Percentiles rank a stretch among this genome's conserved stretches.
Conservation (phyloP, 2,797 vertebrate species). For the Anas acuta region DNA sequence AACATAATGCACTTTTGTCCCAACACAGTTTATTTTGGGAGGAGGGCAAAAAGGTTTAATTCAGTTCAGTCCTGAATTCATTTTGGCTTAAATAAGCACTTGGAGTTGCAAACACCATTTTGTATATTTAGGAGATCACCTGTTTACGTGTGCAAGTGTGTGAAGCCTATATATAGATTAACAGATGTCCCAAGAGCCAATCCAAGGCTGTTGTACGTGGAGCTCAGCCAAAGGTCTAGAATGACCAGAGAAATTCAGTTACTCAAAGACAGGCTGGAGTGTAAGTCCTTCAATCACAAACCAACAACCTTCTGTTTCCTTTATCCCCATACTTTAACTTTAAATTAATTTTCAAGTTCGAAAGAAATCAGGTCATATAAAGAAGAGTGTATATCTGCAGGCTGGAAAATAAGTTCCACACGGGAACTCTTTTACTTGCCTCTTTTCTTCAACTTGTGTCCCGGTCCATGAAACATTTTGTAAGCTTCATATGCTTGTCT, state of each 20-base stretch:
- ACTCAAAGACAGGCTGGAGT: not conserved
- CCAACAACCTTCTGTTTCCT: not conserved
- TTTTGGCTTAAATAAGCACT: conserved; percentile 61
- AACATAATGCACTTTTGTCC: not conserved
- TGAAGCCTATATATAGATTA: conserved; percentile 70
- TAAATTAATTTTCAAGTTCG: conserved; percentile 5
- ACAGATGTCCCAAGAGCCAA: conserved; percentile 65
- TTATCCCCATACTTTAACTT: not conserved
- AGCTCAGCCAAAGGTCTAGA: conserved; percentile 54
- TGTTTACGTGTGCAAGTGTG: conserved; percentile 65
- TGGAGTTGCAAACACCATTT: conserved; percentile 49
- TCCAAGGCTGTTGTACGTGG: conserved; percentile 40
- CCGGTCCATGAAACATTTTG: not conserved
- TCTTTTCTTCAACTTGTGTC: not conserved
- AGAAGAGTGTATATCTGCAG: not conserved
- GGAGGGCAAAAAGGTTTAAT: conserved; percentile 24
- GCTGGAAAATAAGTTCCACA: not conserved
- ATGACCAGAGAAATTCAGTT: conserved; percentile 47
- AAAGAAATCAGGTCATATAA: not conserved
- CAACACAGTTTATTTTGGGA: not conserved
- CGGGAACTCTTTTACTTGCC: not conserved
- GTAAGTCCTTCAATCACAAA: not conserved
- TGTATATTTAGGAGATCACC: conserved; percentile 70
- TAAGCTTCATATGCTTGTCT: not conserved
- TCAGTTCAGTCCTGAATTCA: conserved; percentile 17